Base-by-base conservation (phyloP, 2,113 vertebrate genomes). In the Vimba vimba region DNA sequence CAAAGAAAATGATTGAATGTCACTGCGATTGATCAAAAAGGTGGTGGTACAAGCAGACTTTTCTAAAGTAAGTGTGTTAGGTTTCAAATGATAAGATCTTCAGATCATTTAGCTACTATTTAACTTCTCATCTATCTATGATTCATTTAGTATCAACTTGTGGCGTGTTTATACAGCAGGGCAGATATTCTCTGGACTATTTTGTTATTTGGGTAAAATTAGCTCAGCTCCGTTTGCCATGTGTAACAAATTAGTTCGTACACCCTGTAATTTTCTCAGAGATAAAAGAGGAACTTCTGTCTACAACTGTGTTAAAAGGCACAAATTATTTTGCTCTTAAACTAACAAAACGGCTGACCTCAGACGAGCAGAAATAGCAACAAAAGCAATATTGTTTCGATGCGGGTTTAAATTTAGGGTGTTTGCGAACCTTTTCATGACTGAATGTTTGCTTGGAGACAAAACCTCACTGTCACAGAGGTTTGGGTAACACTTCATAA, bases 281-380 rank as follows among this genome's bases (percentile, higher is more conserved):
- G 59, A 80, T 80, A 64, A 80, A 80, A 80, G 79, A 64, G 59
- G n/a, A 64, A 47, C 59, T 64, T 45, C 59, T 80, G 79, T 80
- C 57, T 27, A 80, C 79, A 80, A 64, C 57, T 47, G 59, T 64
- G 78, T 80, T 80, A 79, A 79, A 79, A 79, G 57, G 78, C 57
- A 25, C 23, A 45, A 59, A 79, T 79, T 47, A 47, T 47, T 80
- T 80, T 45, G 59, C 57, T 66, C 39, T 80, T 62, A 62, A 79
- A 62, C 55, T 43, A 80, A 80, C 59, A 66, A 47, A 64, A 47
- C 36, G 39, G 39, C 79, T 27, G 79, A 80, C 59, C 59, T 80
- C 79, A 80, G 79, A 80, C 3, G 79, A 64, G 59, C 79, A 45
- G n/a, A 80, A 80, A 80, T 80, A 80, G 59, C 57, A 64, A 80